A percentile compares a stretch with the other conserved stretches of the same genome.
These are phyloP conservation scores for Drosophila grimshawi DNA, from an alignment of 1,140 invertebrate genomes.

Conservation along the genomic window DNA sequence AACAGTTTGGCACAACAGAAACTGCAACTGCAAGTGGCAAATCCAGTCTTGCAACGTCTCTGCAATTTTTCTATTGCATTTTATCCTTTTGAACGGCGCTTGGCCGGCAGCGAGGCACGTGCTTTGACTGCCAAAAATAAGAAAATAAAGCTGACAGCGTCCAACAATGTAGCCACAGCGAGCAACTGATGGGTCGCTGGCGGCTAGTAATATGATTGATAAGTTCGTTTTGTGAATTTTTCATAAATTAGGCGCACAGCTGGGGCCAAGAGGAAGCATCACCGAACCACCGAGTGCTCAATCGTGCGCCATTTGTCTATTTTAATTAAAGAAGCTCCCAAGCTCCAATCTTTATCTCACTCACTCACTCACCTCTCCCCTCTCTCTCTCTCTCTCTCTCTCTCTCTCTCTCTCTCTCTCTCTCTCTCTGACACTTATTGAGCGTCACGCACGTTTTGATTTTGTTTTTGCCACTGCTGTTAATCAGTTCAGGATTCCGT, in stretches of 20 bases:
- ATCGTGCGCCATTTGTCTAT: conserved; percentile 82
- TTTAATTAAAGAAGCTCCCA: conserved; percentile 72
- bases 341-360: conserved; percentile 11
- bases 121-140: conserved; percentile 62
- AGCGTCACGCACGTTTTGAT: conserved; percentile 63
- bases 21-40: conserved; percentile 41
- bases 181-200: not conserved
- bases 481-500: conserved; percentile 57
- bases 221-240: conserved; percentile 82
- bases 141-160: conserved; percentile 24
- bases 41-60: conserved; percentile 45
- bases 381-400: not conserved
- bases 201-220: conserved; percentile 76
- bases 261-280: conserved; percentile 28
- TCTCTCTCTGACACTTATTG: conserved; percentile 27
- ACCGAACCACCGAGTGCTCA: conserved; percentile 65
- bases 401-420: not conserved
- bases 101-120: conserved; percentile 69
- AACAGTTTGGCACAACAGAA: conserved; percentile 69
- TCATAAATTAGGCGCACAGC: conserved; percentile 78
- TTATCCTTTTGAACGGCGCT: conserved; percentile 34
- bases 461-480: conserved; percentile 37
- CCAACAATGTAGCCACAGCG: conserved; percentile 61
- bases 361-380: not conserved
- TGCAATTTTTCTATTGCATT: conserved; percentile 80